Percentiles rank a stretch among this genome's conserved stretches.
Conservation (phyloP, 1,140 invertebrate species). For the Ceratitis capitata region DNA sequence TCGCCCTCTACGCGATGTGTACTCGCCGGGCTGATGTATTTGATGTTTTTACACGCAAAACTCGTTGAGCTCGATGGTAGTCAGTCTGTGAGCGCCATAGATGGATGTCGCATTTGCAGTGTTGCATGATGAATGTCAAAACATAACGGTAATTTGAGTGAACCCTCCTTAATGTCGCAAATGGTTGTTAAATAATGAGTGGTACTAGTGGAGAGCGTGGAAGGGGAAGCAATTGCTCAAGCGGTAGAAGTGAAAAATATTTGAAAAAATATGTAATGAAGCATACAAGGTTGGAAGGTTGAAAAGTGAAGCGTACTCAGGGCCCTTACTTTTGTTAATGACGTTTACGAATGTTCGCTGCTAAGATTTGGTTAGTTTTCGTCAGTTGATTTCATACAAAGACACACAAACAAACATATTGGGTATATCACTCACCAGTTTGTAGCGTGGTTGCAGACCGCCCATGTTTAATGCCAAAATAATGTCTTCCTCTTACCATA, state of each 20-base stretch:
- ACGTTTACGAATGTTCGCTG: constrained; percentile 18
- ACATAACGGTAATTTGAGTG: constrained; percentile 25
- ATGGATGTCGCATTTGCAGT: background rate
- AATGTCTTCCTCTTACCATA: constrained; percentile 17
- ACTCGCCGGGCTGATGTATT: too few relatives aligned
- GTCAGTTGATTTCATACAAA: background rate
- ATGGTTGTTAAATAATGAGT: background rate
- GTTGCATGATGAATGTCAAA: constrained; percentile 15
- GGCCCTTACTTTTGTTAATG: constrained; percentile 19
- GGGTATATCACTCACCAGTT: too few relatives aligned
- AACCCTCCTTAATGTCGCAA: constrained; percentile 5
- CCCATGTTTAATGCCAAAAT: constrained; percentile 15
- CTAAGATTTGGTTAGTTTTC: background rate
- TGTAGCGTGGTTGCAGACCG: background rate
- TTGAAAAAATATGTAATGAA: background rate
- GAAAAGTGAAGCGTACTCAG: background rate
- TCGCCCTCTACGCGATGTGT: background rate
- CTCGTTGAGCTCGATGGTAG: background rate
- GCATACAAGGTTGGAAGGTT: background rate
- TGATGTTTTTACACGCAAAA: background rate
- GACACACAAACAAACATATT: background rate
- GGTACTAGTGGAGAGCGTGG: background rate
- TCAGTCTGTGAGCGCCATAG: too few relatives aligned
- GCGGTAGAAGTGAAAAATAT: background rate
- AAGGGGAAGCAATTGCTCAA: background rate